Base-by-base conservation (phyloP, 2,113 vertebrate genomes). In the Pogonocichla stellata region DNA sequence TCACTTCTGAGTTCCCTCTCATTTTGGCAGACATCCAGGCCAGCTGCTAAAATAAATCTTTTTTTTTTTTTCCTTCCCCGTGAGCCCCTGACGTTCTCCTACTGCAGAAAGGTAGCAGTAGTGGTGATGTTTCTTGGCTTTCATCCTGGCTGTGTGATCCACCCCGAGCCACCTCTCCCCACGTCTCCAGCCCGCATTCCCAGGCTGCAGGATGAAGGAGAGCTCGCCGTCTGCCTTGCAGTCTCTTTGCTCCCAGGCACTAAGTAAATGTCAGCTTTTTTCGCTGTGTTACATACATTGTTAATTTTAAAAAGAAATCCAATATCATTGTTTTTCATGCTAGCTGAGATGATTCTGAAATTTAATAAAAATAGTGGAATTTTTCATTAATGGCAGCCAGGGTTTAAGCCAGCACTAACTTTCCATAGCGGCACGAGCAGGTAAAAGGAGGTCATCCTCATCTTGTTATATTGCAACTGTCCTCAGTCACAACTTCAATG, bases 211-310 rank as follows among this genome's bases (percentile, higher is more conserved):
- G 85, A 80, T 24, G 81, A 73, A 81, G 81, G 67, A 81, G 67
- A 65, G 88, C 72, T 93, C 66, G 10, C 94, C 5, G 15, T 15
- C 78, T 25, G 56, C 85, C 81, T 92, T 19, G 1, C 79, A 62
- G 67, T 93, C 79, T 96, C 95, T 96, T 94, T 91, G 85, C 92
- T 96, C 84, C 93, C 81, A 95, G 95, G 79, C 79, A 86, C 81
- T 96, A 96, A 96, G 95, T 97, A 96, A 97, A 96, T 96, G 95
- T 97, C 95, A 97, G 92, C 74, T 77, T 96, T 96, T 93, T 86
- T 91, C 62, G 66, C 79, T 23, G 74, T 50, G 84, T 94, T 95
- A 97, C 94, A 92, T 92, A 95, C 96, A 91, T 74, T 95, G 95
- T 71, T 96, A 95, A 96, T 96, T 97, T 96, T 86, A 94, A 96